Evolutionary conservation across 1,140 invertebrate genomes (phyloP).

Genomic region (Steinernema khuongi): DNA sequence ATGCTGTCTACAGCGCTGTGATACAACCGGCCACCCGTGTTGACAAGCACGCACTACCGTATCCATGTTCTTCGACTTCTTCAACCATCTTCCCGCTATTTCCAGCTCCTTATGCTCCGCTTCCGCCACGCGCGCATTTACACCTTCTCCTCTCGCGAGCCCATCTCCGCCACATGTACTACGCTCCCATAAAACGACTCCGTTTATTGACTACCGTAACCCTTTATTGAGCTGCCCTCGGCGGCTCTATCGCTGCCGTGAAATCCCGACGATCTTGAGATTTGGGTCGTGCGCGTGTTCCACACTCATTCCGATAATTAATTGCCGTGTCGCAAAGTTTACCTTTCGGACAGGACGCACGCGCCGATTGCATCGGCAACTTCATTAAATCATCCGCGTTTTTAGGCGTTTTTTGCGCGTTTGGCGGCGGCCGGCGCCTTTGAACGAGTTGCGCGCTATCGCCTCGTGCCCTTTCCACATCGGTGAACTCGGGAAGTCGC

Average conservation of each 20-base stretch:
- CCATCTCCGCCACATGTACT: neutral
- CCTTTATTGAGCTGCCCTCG: neutral
- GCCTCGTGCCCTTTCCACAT: slow-evolving; percentile 3
- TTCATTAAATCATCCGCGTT: slow-evolving; percentile 12
- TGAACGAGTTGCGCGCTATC: neutral
- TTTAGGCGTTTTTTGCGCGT: slow-evolving; percentile 9
- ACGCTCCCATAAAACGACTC: slow-evolving; percentile 1
- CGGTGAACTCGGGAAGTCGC: slow-evolving; percentile 5
- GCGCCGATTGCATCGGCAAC: neutral
- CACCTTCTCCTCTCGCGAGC: neutral
- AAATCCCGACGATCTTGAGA: neutral
- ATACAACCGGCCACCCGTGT: no score
- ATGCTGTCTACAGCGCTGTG: no score
- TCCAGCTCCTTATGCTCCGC: neutral
- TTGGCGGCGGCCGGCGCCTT: neutral
- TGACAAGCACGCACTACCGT: no score
- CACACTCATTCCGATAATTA: slow-evolving; percentile 2
- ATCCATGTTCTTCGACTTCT: neutral
- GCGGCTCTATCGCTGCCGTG: neutral
- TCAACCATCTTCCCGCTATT: neutral
- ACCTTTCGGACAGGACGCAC: neutral
- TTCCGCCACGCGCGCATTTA: neutral
- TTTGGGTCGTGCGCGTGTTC: neutral
- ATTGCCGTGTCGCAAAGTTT: slow-evolving; percentile 12
- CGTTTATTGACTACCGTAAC: neutral